Conservation (phyloP, 37 sponge, comb jelly and placozoan species). For the Diacarnus erythraeanus region DNA sequence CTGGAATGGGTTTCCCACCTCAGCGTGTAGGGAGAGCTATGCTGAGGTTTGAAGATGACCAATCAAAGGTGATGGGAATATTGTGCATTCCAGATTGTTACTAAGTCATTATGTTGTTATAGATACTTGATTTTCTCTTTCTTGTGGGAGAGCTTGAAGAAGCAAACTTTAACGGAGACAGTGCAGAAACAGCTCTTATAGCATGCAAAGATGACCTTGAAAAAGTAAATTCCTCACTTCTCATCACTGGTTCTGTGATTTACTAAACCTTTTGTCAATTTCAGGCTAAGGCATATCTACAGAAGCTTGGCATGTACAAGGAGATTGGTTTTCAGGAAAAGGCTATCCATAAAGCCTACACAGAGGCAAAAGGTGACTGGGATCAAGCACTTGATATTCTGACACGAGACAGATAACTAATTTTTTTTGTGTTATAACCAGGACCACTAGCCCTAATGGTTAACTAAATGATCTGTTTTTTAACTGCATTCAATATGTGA, state of each 20-base stretch:
- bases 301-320: constrained; percentile 43
- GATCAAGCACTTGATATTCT: constrained; percentile 66
- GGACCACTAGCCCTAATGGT: no score
- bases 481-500: no score
- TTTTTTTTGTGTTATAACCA: no score
- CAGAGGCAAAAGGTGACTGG: constrained; percentile 58
- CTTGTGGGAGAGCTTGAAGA: constrained; percentile 66
- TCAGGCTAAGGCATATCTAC: constrained; percentile 64
- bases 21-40: constrained; percentile 66
- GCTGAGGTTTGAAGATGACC: constrained; percentile 39
- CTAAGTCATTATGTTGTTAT: constrained; percentile 3
- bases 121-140: constrained; percentile 60
- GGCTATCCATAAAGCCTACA: constrained; percentile 60
- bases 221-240: constrained; percentile 27
- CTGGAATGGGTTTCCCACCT: constrained; percentile 71
- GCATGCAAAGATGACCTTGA: constrained; percentile 32
- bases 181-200: constrained; percentile 72
- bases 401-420: constrained; percentile 31
- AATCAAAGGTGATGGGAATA: constrained; percentile 41
- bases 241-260: neutral
- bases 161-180: constrained; percentile 43
- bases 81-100: neutral
- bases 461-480: no score
- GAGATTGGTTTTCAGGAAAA: constrained; percentile 67
- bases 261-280: neutral